Evolutionary conservation across 2,888 invertebrate species (phyloP).

Genomic region (Apodemia mormo): DNA sequence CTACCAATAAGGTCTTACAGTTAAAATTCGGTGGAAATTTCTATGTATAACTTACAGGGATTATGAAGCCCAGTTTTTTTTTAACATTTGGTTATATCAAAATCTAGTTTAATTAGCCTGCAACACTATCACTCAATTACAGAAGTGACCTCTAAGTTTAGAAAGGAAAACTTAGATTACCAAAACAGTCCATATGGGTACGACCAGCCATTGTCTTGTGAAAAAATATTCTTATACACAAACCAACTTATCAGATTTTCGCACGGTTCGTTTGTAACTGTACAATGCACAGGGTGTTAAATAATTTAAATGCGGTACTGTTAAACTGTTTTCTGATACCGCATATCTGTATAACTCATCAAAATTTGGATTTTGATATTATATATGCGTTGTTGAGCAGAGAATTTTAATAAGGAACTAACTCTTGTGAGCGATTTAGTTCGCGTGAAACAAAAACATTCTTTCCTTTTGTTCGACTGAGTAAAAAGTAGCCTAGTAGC

Average conservation of each 20-base stretch:
- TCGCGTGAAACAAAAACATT: no score
- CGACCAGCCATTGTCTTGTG: conserved; percentile 46
- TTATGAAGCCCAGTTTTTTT: not conserved
- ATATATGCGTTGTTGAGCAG: not conserved
- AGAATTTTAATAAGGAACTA: not conserved
- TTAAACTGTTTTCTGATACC: conserved; percentile 7
- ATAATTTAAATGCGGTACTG: conserved; percentile 18
- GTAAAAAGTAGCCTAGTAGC: no score
- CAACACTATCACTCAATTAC: conserved; percentile 26
- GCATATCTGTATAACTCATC: not conserved
- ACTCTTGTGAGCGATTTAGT: no score
- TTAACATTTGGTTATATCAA: not conserved
- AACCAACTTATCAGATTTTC: conserved; percentile 77
- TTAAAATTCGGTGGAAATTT: no score
- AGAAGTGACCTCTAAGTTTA: conserved; percentile 47
- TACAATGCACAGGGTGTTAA: conserved; percentile 58
- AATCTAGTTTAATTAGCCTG: conserved; percentile 18
- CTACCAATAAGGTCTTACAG: no score
- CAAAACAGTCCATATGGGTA: conserved; percentile 48
- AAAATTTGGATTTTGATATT: not conserved
- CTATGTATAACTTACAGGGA: no score
- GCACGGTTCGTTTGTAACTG: conserved; percentile 70
- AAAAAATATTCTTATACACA: conserved; percentile 76
- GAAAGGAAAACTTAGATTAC: conserved; percentile 46
- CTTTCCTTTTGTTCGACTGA: no score